Conservation (phyloP, 2,113 vertebrate genomes). For the Sula dactylatra region DNA sequence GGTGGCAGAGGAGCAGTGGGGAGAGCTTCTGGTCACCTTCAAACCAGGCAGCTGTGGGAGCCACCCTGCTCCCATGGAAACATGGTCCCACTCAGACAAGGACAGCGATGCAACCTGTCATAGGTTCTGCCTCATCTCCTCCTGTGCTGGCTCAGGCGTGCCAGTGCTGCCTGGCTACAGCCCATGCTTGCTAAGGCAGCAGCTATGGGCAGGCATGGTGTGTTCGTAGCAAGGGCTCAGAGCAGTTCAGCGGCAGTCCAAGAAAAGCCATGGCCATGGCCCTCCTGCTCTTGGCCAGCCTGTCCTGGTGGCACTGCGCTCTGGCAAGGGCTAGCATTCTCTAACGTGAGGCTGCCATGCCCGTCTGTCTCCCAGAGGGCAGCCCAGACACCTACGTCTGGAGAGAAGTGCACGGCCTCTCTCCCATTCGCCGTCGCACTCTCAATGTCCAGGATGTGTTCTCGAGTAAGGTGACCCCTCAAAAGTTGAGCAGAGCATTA, state of each 20-base stretch:
- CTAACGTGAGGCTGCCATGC: too few species aligned
- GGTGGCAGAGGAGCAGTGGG: rapidly evolving
- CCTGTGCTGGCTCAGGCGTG: neutral
- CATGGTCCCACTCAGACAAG: neutral
- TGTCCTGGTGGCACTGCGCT: neutral
- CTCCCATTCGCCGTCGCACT: too few species aligned
- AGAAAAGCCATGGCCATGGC: rapidly evolving
- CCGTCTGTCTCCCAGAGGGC: too few species aligned
- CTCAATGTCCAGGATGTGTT: neutral
- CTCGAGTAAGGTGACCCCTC: neutral
- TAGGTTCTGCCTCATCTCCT: neutral
- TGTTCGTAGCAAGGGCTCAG: rapidly evolving
- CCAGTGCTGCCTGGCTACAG: rapidly evolving
- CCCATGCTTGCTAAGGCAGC: rapidly evolving
- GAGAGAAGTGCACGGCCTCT: too few species aligned
- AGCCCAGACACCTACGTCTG: neutral
- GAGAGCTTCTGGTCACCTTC: neutral
- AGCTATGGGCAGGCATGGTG: too few species aligned
- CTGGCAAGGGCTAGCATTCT: neutral
- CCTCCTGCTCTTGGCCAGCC: neutral
- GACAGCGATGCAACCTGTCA: rapidly evolving
- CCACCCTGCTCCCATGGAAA: neutral
- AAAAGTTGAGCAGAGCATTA: neutral
- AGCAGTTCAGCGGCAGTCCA: rapidly evolving
- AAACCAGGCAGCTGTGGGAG: neutral